Percentiles rank a stretch among this genome's conserved stretches.
These are phyloP conservation scores for Clavelina lepadiformis DNA, from an alignment of 23 tunicate genomes.

Conservation along the genomic window DNA sequence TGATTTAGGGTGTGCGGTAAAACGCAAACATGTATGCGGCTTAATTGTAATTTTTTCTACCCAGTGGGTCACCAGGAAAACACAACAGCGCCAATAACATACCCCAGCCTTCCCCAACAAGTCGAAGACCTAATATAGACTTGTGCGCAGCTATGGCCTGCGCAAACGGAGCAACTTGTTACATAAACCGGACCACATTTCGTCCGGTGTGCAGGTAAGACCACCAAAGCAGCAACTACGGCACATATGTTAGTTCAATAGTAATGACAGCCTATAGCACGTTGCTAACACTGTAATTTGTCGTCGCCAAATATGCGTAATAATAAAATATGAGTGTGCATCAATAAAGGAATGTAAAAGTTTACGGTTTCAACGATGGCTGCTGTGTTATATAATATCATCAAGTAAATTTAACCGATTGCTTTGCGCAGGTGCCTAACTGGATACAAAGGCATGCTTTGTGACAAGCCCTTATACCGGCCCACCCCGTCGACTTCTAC, in stretches of 20 bases:
- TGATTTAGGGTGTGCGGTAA: neutral
- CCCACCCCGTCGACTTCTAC: neutral
- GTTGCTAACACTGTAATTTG: too few species aligned
- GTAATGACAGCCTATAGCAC: too few species aligned
- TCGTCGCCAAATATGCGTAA: too few species aligned
- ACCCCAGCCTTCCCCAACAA: neutral
- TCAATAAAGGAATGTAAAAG: too few species aligned
- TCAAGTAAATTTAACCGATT: too few species aligned
- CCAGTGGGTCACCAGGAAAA: neutral
- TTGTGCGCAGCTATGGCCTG: conserved; percentile 44
- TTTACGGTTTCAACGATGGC: too few species aligned
- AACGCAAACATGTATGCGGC: neutral
- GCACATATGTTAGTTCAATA: too few species aligned
- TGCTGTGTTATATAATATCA: too few species aligned
- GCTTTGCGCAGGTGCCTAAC: conserved; percentile 49
- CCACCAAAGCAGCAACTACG: too few species aligned
- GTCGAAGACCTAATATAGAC: conserved; percentile 26
- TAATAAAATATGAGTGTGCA: too few species aligned
- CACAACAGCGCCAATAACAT: neutral
- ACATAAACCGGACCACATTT: conserved; percentile 13
- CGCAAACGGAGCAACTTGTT: conserved; percentile 50
- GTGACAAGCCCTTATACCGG: conserved; percentile 2
- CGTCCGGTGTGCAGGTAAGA: conserved; percentile 77
- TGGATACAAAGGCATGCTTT: conserved; percentile 46
- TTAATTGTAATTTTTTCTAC: neutral